phyloP scores from a whole-genome alignment of 2,888 invertebrate species.

The Acleris emargana region DNA sequence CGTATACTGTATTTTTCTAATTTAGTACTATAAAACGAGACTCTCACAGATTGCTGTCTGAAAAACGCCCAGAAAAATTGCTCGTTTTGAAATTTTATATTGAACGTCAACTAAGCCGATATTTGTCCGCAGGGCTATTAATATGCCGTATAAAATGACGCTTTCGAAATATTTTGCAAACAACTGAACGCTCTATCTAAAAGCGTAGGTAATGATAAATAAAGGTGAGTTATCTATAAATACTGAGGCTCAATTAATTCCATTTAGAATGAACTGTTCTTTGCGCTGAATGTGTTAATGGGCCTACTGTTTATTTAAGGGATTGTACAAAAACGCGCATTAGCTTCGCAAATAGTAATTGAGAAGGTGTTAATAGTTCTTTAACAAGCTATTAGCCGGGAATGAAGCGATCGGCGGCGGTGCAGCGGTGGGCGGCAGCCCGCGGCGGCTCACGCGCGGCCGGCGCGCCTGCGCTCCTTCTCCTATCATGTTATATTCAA shows the following conservation, averaged over 20 bases:
- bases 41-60: too few relatives aligned
- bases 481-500: conserved; percentile 5
- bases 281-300: neutral
- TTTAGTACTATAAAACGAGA: too few relatives aligned
- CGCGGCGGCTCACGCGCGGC: conserved; percentile 41
- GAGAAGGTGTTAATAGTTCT: conserved; percentile 33
- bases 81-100: too few relatives aligned
- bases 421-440: conserved; percentile 49
- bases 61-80: too few relatives aligned
- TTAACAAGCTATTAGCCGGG: conserved; percentile 38
- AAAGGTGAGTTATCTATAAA: too few relatives aligned
- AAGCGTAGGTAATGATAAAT: too few relatives aligned
- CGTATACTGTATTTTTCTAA: too few relatives aligned
- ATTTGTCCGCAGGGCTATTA: conserved; percentile 65
- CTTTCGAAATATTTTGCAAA: conserved; percentile 84
- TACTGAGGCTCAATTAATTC: too few relatives aligned
- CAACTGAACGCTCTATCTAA: conserved; percentile 69
- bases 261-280: too few relatives aligned
- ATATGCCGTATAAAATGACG: conserved; percentile 81
- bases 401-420: conserved; percentile 51
- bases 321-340: neutral
- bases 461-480: conserved; percentile 3
- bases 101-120: too few relatives aligned
- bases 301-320: neutral
- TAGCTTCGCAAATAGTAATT: conserved; percentile 15